Evolutionary conservation across 2,113 vertebrate genomes (phyloP), one percentile per base, ranked within the genome.

Genomic region (Coptodon bakossiorum): DNA sequence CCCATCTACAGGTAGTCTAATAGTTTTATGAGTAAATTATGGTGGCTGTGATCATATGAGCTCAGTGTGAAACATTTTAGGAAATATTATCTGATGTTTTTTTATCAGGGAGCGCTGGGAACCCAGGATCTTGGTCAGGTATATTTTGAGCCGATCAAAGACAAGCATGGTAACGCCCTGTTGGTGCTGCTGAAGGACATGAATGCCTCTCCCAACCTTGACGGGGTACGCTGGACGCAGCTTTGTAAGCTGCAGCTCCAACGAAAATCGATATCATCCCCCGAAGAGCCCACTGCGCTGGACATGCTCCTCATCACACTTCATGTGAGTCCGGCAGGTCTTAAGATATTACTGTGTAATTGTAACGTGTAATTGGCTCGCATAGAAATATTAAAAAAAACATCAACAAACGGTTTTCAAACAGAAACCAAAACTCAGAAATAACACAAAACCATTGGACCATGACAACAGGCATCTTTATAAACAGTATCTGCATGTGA

Each of bases 161-260:
- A 98, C 96, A 98, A 97, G 84, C 98, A 98, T 9, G 98, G 98
- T n/a, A 98, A 98, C n/a, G 97, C 97, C 48, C 89, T 98, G 88
- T 95, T 98, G 12, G 94, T 98, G 86, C 97, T 98, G 24, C 92
- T 98, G 82, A 97, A 97, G 93, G 98, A 98, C 91, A 96, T 98
- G 95, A 97, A 93, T 43, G 91, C 96, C 52, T 96, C 91, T 89
- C 96, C 97, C 71, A 96, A 95, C 22, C 96, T 97, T 0, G 97
- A 98, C 59, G 97, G 97, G 0, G 96, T 97, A 10, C 97, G 96
- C 85, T 98, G 98, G 98, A 96, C 95, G 5, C 97, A 96, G 73
- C 92, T 98, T 81, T 96, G 95, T 88, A 98, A 98, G 90, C 96
- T 98, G 50, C 98, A 98, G 95, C 97, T 92, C 45, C 96, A 97